Evolutionary conservation across 1,140 invertebrate genomes (phyloP).

Genomic region (Tetraneura akinire): DNA sequence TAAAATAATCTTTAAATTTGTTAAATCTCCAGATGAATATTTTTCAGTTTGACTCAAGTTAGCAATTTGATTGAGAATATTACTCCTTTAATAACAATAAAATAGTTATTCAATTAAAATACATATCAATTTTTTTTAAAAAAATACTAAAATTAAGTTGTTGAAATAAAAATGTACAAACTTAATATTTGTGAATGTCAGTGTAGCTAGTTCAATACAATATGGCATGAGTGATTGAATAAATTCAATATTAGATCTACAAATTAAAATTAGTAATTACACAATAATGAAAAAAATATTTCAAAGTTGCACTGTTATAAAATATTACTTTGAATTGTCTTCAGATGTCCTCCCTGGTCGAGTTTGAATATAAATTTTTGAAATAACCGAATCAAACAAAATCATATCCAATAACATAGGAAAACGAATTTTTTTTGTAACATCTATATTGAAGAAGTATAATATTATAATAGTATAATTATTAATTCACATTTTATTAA

Average conservation of each 20-base stretch:
- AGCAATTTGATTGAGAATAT: constrained; percentile 24
- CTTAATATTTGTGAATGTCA: constrained; percentile 31
- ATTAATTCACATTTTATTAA: too few relatives aligned
- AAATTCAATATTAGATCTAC: constrained; percentile 24
- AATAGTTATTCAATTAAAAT: neutral
- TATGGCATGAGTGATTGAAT: constrained; percentile 22
- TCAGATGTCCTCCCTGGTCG: constrained; percentile 12
- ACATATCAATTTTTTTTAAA: too few relatives aligned
- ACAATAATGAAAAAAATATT: neutral
- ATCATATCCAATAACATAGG: constrained; percentile 37
- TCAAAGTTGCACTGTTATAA: neutral
- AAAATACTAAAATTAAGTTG: neutral
- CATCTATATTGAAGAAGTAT: neutral
- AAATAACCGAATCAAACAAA: constrained; percentile 34
- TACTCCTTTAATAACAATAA: constrained; percentile 7
- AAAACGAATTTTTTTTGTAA: neutral
- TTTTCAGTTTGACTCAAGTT: constrained; percentile 14
- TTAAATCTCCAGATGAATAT: constrained; percentile 16
- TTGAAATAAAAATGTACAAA: constrained; percentile 10
- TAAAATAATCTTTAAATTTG: constrained; percentile 37
- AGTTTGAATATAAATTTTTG: constrained; percentile 18
- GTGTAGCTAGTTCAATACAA: constrained; percentile 36
- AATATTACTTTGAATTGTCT: constrained; percentile 16
- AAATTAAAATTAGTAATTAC: constrained; percentile 6
- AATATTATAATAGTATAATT: neutral